phyloP scores from a whole-genome alignment of 2,888 invertebrate species.

The Parnassius orleans region DNA sequence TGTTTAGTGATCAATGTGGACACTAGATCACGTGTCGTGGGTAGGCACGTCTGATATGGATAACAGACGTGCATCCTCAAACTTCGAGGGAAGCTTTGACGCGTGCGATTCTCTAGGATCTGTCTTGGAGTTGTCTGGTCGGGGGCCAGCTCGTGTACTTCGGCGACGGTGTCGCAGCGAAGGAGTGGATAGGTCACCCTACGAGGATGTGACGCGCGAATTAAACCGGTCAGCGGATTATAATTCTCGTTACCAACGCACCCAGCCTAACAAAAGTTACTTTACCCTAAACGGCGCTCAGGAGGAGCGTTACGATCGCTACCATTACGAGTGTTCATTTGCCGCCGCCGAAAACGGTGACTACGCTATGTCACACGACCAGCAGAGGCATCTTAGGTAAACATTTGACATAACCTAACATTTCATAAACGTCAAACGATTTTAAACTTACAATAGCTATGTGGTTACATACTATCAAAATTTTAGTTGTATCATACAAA shows the following conservation, averaged over 20 bases:
- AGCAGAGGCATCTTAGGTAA: conserved; percentile 58
- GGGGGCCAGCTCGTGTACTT: conserved; percentile 65
- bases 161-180: conserved; percentile 77
- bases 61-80: conserved; percentile 68
- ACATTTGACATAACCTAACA: conserved; percentile 37
- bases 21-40: conserved; percentile 65
- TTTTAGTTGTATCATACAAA: conserved; percentile 6
- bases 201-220: conserved; percentile 69
- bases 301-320: conserved; percentile 51
- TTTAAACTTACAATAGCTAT: conserved; percentile 13
- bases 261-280: conserved; percentile 61
- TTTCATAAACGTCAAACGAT: conserved; percentile 14
- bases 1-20: conserved; percentile 63
- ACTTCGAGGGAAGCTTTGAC: conserved; percentile 73
- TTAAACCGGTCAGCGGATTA: conserved; percentile 54
- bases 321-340: conserved; percentile 63
- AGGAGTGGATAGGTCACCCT: conserved; percentile 73
- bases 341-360: conserved; percentile 71
- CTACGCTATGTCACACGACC: conserved; percentile 69
- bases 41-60: conserved; percentile 71
- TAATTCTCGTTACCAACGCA: conserved; percentile 51
- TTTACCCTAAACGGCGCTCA: conserved; percentile 60
- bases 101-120: conserved; percentile 69
- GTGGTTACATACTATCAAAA: conserved; percentile 3
- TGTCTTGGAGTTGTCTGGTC: conserved; percentile 65